Evolutionary conservation across 2,797 vertebrate species (phyloP).

Genomic region (Diplodus puntazzo): DNA sequence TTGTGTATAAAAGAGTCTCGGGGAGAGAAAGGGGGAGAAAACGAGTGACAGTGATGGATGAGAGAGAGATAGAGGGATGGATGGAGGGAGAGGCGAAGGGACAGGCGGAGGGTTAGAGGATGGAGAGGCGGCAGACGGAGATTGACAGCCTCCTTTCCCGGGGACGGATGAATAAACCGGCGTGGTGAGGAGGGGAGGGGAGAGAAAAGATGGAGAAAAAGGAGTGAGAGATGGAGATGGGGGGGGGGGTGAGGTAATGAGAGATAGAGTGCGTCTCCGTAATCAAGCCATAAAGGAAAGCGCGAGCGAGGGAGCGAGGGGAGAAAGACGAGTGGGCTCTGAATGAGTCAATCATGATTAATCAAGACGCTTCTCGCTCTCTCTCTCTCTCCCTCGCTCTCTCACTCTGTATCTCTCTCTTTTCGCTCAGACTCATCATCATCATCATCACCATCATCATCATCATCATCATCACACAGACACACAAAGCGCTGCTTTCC

Average conservation of each 20-base stretch:
- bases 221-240: slow-evolving; percentile 42
- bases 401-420: slow-evolving; percentile 47
- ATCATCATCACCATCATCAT: slow-evolving; percentile 43
- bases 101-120: slow-evolving; percentile 57
- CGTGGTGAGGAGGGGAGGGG: slow-evolving; percentile 44
- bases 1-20: slow-evolving; percentile 33
- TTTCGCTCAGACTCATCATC: slow-evolving; percentile 65
- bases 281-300: slow-evolving; percentile 80
- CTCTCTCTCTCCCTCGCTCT: slow-evolving; percentile 36
- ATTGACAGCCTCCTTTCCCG: slow-evolving; percentile 82
- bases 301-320: slow-evolving; percentile 60
- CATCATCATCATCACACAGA: slow-evolving; percentile 28
- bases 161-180: slow-evolving; percentile 83
- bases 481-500: slow-evolving; percentile 29
- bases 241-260: slow-evolving; percentile 61
- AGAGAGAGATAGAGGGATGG: slow-evolving; percentile 55
- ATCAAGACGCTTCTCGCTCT: slow-evolving; percentile 81
- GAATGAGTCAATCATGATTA: slow-evolving; percentile 88
- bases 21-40: slow-evolving; percentile 45
- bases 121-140: slow-evolving; percentile 66
- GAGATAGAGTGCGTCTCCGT: slow-evolving; percentile 73
- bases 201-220: slow-evolving; percentile 51
- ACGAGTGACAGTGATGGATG: slow-evolving; percentile 62
- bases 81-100: slow-evolving; percentile 54
- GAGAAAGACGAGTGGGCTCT: slow-evolving; percentile 76